Evolutionary conservation across 1,140 invertebrate species (phyloP), one percentile per base, ranked within the genome.

Genomic region (Drosophila obscura): DNA sequence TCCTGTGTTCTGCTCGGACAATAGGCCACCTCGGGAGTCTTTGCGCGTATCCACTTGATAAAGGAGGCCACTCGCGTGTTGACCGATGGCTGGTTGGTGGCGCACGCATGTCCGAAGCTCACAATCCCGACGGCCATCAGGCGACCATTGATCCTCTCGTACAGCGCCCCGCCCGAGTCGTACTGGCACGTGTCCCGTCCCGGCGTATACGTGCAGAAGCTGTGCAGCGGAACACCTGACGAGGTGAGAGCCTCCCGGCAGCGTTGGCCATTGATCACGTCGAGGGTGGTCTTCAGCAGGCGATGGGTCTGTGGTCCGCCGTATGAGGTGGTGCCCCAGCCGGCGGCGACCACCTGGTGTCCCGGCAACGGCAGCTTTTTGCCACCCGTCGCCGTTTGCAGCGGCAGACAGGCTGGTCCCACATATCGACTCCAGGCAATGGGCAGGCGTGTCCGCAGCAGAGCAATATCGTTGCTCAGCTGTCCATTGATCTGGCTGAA

Each of bases 61-160:
- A 94, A 96, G 19, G 93, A 92, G 1, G 94, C 94, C 0, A 96
- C 93, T 31, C 95, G 92, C 0, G 95, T 96, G 73, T 96, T 96
- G 7, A 96, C 92, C 0, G 94, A 95, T 0, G 95, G 94, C 24
- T 91, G 83, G 1, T 91, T 91, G 7, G 92, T 74, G 0, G 93
- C 94, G 77, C 95, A 95, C 5, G 90, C 90, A 53, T 92, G 93
- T 0, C 94, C 95, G 77, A 95, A 95, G 7, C 95, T 95, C 0
- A 94, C 95, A 15, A 96, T 92, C 0, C 95, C 95, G 48, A 94
- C 84, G 1, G 95, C 82, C 83, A 87, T 77, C 3, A 92, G 71
- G 41, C 88, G 80, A 13, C 77, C 81, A 4, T 69, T 44, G 31
- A 67, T 82, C 5, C 90, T 57, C 26, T 81, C 67, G 41, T 90